Evolutionary conservation across 1,140 invertebrate species (phyloP), one percentile per base, ranked within the genome.

Genomic region (Euschistus heros): DNA sequence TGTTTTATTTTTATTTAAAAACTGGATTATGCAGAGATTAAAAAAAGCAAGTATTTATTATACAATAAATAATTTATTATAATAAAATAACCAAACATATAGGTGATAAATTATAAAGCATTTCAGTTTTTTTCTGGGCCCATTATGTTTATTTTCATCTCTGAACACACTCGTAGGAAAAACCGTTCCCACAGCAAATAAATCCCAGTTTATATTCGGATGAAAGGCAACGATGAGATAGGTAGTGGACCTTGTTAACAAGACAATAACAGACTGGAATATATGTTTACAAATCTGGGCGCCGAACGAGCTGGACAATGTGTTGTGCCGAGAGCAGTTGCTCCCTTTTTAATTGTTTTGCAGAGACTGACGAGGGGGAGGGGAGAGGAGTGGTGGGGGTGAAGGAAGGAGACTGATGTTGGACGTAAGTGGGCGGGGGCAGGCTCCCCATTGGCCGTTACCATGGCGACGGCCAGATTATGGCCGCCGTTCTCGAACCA

Each of bases 381-480:
- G 22, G 42, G 42, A 37, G 33, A 18, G 42, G 26, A 42, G 42
- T 42, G 59, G 24, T 20, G 30, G 59, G 15, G 59, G 30, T 61
- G n/a, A 30, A 17, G 27, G 59, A 18, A 37, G 30, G 59, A n/a
- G 59, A 14, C 18, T 22, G 50, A 54, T 26, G 50, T 54, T 22
- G 18, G 50, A 26, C 50, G 33, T 24, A 18, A 44, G 59, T n/a
- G 30, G 59, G 59, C 59, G 59, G 26, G 33, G 30, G n/a, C 26
- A 37, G 18, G 27, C 13, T 30, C 30, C 59, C 37, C 30, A 61
- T 61, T 61, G 59, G 59, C 59, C 33, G 59, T 33, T 30, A 17
- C 33, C 59, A 61, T 61, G 59, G 59, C 33, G 26, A 61, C 59
- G 27, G 33, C 50, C 50, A 42, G n/a, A 26, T 61, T 37, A 61